phyloP scores from a whole-genome alignment of 2,888 invertebrate species.

The Rhamphomyia laevipes region DNA sequence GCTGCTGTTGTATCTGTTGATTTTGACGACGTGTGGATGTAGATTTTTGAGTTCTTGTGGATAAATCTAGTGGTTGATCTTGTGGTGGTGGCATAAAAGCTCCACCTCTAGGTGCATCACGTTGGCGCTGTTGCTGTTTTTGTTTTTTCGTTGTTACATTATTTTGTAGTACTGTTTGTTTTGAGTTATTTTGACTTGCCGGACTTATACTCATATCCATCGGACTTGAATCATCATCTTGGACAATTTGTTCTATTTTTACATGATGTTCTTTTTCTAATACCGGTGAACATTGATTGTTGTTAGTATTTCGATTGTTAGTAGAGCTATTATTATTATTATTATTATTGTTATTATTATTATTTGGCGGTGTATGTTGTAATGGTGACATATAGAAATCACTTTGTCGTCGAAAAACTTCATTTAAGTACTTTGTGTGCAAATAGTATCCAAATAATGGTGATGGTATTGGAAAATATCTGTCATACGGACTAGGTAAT shows the following conservation, averaged over 20 bases:
- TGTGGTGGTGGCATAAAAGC: slow-evolving; percentile 48
- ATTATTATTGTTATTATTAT: slow-evolving; percentile 11
- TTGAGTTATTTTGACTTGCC: slow-evolving; percentile 29
- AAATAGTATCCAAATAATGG: slow-evolving; percentile 47
- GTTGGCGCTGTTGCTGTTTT: slow-evolving; percentile 12
- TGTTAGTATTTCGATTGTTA: slow-evolving; percentile 6
- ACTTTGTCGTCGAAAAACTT: slow-evolving; percentile 46
- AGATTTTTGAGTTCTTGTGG: slow-evolving; percentile 44
- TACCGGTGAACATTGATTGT: background rate
- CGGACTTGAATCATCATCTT: slow-evolving; percentile 19
- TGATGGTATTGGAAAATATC: slow-evolving; percentile 36
- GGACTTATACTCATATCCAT: slow-evolving; percentile 19
- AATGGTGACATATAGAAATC: slow-evolving; percentile 44
- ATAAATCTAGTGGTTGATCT: slow-evolving; percentile 75
- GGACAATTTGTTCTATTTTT: background rate
- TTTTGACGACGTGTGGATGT: slow-evolving; percentile 21
- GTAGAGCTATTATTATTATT: slow-evolving; percentile 12
- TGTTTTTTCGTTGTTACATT: slow-evolving; percentile 20
- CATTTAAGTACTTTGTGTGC: slow-evolving; percentile 50
- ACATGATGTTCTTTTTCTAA: slow-evolving; percentile 1
- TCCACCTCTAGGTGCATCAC: background rate
- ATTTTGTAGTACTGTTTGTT: slow-evolving; percentile 13
- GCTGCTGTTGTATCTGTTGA: slow-evolving; percentile 23
- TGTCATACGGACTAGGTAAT: slow-evolving; percentile 34
- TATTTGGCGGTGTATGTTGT: slow-evolving; percentile 10